These are phyloP conservation scores for Stenodema calcarata DNA, from an alignment of 2,888 invertebrate genomes.

Conservation along the genomic window DNA sequence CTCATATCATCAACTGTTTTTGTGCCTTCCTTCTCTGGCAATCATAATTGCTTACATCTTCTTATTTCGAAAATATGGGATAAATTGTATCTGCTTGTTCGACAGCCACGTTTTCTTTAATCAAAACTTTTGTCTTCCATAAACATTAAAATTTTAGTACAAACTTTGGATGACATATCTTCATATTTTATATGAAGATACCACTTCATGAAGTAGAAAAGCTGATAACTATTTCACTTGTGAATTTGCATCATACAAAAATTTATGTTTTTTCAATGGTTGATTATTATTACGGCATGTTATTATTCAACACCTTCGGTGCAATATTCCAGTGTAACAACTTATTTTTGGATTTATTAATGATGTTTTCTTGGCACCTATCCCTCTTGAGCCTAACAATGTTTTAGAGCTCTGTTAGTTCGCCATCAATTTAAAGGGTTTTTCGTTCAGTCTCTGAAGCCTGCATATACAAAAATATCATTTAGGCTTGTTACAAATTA, in stretches of 20 bases:
- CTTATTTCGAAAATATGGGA: neutral
- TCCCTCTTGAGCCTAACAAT: too few relatives aligned
- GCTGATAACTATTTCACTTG: neutral
- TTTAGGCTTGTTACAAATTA: too few relatives aligned
- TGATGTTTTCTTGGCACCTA: too few relatives aligned
- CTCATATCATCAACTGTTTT: constrained; percentile 37
- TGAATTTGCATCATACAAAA: neutral
- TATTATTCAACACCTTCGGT: too few relatives aligned
- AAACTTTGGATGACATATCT: neutral
- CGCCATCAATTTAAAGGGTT: too few relatives aligned
- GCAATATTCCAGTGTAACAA: too few relatives aligned
- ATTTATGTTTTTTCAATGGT: too few relatives aligned
- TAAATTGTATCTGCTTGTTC: neutral
- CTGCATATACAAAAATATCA: too few relatives aligned
- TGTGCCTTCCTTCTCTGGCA: constrained; percentile 46
- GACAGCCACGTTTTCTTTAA: constrained; percentile 2
- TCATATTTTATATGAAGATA: neutral
- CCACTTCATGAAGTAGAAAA: neutral
- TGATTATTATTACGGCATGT: too few relatives aligned
- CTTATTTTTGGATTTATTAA: too few relatives aligned
- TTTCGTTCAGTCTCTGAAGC: too few relatives aligned
- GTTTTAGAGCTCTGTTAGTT: too few relatives aligned
- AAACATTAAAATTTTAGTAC: neutral
- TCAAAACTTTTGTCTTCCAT: constrained; percentile 32
- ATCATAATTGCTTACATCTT: constrained; percentile 19